Base-by-base conservation (phyloP, 1,140 invertebrate species). In the Hylaeus anthracinus region DNA sequence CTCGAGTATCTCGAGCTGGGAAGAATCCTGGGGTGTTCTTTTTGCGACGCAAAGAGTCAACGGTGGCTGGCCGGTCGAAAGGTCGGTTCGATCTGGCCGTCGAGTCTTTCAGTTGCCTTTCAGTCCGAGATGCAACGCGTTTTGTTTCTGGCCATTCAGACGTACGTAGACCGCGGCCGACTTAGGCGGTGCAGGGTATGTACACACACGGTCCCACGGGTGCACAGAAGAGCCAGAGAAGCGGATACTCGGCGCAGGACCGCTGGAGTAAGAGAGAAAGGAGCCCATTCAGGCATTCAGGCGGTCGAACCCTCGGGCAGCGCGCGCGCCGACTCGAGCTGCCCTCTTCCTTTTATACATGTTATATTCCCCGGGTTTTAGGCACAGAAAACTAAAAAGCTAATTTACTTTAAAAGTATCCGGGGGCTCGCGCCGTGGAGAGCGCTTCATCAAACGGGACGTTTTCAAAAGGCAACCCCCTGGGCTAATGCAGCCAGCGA, bases 371-470 rank as follows among this genome's bases (percentile, higher is more conserved):
- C 82, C 65, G 84, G 83, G 88, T 92, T 93, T 92, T 91, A 88
- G 88, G 88, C 90, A 88, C 86, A 88, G 88, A 90, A 93, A 93
- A 93, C 92, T 94, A 92, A 93, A 94, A 93, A 93, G 93, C 92
- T 94, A 93, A 94, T 94, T 94, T 94, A 93, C 92, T 93, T 94
- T 92, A 93, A 93, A 93, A 93, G 93, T 93, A 93, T 92, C 88
- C 82, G 84, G 53, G 82, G 80, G 41, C 14, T 4, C 8, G 51
- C 51, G 9, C 51, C 37, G 43, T 70, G 70, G 67, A 70, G 65
- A 66, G 75, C 80, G 89, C 82, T 91, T 90, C 90, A 92, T 92
- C 92, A 92, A 92, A 92, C 90, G 88, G 72, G 74, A n/a, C 81
- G 75, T 87, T 86, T 90, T 92, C 83, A 92, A 92, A 92, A 92